phyloP scores from a whole-genome alignment of 2,888 invertebrate species.

The Trachelus stipa region DNA sequence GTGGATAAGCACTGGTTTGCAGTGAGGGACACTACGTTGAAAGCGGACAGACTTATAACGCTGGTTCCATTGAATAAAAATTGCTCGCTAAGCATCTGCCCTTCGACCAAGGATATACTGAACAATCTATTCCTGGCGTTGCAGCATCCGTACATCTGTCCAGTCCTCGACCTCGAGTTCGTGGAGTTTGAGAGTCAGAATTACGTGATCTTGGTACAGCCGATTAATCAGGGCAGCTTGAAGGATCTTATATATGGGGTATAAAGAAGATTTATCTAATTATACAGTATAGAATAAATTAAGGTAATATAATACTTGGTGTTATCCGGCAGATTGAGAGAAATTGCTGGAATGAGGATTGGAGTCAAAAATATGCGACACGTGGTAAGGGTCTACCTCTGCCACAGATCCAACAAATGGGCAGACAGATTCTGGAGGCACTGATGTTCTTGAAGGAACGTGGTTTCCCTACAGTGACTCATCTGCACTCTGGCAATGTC shows the following conservation, averaged over 20 bases:
- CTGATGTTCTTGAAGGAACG: slow-evolving; percentile 86
- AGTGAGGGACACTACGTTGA: slow-evolving; percentile 83
- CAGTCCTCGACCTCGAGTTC: slow-evolving; percentile 87
- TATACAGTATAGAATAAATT: neutral
- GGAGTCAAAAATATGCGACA: slow-evolving; percentile 79
- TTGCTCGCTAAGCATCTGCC: slow-evolving; percentile 77
- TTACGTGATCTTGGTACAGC: slow-evolving; percentile 82
- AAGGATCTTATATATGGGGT: slow-evolving; percentile 92
- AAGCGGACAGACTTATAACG: slow-evolving; percentile 81
- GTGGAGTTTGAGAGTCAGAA: slow-evolving; percentile 65
- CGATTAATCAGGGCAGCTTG: slow-evolving; percentile 87
- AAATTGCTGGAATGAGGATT: slow-evolving; percentile 84
- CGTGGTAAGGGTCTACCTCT: slow-evolving; percentile 78
- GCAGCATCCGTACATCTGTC: slow-evolving; percentile 94
- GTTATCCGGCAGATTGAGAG: slow-evolving; percentile 52
- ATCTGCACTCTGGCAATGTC: slow-evolving; percentile 91
- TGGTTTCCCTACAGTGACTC: slow-evolving; percentile 87
- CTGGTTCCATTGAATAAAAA: slow-evolving; percentile 75
- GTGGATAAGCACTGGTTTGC: slow-evolving; percentile 93
- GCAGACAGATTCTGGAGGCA: slow-evolving; percentile 89
- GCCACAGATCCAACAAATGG: slow-evolving; percentile 86
- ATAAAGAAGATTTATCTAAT: slow-evolving; percentile 30
- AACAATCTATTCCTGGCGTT: slow-evolving; percentile 86
- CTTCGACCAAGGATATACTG: slow-evolving; percentile 76
- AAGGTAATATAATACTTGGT: neutral